Evolutionary conservation across 1,140 invertebrate species (phyloP), one percentile per base, ranked within the genome.

Genomic region (Bombus haemorrhoidalis): DNA sequence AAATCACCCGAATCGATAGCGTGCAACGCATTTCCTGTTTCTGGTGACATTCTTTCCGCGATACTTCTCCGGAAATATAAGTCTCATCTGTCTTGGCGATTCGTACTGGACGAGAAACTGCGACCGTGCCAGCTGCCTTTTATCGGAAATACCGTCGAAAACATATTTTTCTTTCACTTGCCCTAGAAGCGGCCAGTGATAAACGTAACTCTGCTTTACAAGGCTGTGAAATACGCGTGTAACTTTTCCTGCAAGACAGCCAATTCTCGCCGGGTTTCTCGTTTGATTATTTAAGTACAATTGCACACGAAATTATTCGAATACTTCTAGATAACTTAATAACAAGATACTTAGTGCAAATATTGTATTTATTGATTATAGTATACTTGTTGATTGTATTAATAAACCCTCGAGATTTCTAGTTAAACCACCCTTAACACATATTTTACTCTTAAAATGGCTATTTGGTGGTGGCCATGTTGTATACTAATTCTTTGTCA

Each of bases 131-230:
- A 59, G 87, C 62, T 82, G 87, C 53, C 79, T 72, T 86, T 89
- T 89, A 89, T 89, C 85, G 88, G 81, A 77, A 86, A 80, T 86
- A 39, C 47, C 47, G 87, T 62, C 72, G 76, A 89, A 89, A 89
- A 89, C 88, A 89, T 89, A 89, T 89, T 89, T 89, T 89, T 80
- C 79, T 47, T 66, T 37, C 77, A n/a, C 57, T 43, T 69, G 25
- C 28, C 37, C 47, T 8, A 22, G 53, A 39, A 39, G 22, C 18
- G 47, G 47, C 25, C 62, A 57, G 69, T 43, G 8, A 25, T 32
- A 73, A 72, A 72, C 57, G 34, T 71, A 78, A 71, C 66, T 79
- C 47, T 68, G 4, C 12, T 32, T n/a, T 71, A 47, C 28, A 66
- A 12, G 47, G 37, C 39, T 15, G 15, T 18, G 69, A 72, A 72